These are phyloP conservation scores for Falco concolor DNA, from an alignment of 2,797 vertebrate genomes.

Conservation along the genomic window DNA sequence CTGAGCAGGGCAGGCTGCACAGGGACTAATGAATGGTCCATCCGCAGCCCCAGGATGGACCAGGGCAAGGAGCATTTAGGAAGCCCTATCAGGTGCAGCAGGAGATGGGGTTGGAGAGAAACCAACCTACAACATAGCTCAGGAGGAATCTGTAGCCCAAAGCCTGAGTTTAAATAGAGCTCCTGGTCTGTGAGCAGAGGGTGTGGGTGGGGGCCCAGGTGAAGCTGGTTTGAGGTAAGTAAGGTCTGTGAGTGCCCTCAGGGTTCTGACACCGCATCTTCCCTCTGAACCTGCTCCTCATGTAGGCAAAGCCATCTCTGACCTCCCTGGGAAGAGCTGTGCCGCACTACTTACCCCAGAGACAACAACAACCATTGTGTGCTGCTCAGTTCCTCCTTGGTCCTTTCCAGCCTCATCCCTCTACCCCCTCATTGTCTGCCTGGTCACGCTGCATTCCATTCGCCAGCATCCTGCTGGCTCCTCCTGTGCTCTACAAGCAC, in stretches of 20 bases:
- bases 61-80: not conserved
- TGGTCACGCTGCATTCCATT: fast-evolving
- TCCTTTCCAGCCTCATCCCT: not conserved
- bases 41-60: not conserved
- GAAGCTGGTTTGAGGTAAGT: not conserved
- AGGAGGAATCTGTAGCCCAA: not conserved
- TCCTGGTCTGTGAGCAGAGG: not conserved
- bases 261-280: not conserved
- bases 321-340: not conserved
- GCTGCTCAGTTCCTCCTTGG: not conserved
- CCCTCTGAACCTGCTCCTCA: not conserved
- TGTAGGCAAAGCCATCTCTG: not conserved
- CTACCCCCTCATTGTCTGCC: fast-evolving
- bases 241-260: not conserved
- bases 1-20: not conserved
- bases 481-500: not conserved
- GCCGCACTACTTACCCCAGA: not conserved
- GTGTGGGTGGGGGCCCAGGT: not conserved
- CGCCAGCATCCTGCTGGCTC: not conserved
- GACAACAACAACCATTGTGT: not conserved
- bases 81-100: not conserved
- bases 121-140: not conserved
- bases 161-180: not conserved
- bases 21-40: not conserved
- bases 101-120: fast-evolving